Conservation (phyloP, 2,888 invertebrate genomes). For the Eilema caniola region DNA sequence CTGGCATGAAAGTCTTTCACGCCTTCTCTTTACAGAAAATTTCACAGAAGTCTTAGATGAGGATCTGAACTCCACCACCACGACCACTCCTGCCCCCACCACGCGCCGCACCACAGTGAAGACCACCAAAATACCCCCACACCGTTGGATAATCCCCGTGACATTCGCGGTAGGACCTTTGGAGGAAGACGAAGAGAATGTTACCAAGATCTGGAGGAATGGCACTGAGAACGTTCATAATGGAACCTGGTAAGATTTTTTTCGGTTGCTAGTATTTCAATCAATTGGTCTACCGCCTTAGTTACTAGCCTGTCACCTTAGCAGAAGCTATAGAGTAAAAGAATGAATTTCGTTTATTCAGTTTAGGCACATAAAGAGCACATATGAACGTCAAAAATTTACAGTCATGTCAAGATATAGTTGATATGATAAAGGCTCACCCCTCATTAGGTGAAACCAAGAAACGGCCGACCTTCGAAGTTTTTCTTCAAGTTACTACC, state of each 20-base stretch:
- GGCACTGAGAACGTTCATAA: slow-evolving; percentile 68
- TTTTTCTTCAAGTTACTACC: no score
- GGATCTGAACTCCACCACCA: slow-evolving; percentile 72
- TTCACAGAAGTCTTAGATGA: slow-evolving; percentile 79
- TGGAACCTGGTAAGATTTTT: slow-evolving; percentile 71
- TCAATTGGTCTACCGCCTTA: no score
- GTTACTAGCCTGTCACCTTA: no score
- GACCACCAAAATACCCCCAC: slow-evolving; percentile 67
- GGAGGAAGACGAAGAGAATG: slow-evolving; percentile 76
- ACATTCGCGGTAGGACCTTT: slow-evolving; percentile 90
- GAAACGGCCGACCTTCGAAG: no score
- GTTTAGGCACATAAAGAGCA: no score
- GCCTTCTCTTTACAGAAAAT: slow-evolving; percentile 69
- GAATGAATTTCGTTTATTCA: no score
- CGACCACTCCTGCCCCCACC: slow-evolving; percentile 60
- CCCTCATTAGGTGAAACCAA: no score
- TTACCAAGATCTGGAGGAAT: slow-evolving; percentile 67
- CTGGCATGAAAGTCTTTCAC: background rate
- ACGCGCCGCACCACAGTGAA: slow-evolving; percentile 56
- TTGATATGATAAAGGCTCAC: no score
- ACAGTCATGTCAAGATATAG: no score
- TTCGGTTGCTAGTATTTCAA: no score
- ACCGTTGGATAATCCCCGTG: slow-evolving; percentile 93
- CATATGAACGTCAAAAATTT: no score
- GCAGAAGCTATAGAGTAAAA: no score